Base-by-base conservation (phyloP, 2,888 invertebrate genomes). In the Acronicta leporina region DNA sequence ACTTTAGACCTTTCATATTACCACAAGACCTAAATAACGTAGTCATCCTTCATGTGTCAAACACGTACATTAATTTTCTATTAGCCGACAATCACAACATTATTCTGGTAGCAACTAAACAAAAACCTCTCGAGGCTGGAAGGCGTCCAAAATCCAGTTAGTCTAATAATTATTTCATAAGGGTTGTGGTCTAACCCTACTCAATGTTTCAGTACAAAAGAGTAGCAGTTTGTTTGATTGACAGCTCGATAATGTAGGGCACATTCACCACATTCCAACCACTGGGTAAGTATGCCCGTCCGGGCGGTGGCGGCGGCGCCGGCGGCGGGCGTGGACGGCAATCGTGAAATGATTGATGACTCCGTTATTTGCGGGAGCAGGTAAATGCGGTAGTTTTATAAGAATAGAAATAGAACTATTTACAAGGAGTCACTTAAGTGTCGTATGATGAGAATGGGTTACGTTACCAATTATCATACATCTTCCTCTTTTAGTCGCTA, bases 151-250 rank as follows among this genome's bases (percentile, higher is more conserved):
- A 73, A 60, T 69, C 40, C 46, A 68, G 67, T 59, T 48, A 11
- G 20, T 52, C 38, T 68, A 68, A 78, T 77, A 71, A 74, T 79
- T 73, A 79, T 74, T 76, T 78, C 61, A 74, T 54, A 63, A 67
- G 59, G 46, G 14, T 45, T 63, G 51, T 55, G 46, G 55, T 45
- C 43, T 56, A 60, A 71, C 80, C 71, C 77, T 71, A 68, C 75
- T 79, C 73, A 79, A 71, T 70, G 66, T 71, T 79, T 70, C 68
- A 63, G 52, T 65, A 77, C 65, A 70, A 77, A 70, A 69, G 68
- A 64, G 67, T 52, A 65, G 63, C 52, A 63, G 59, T 73, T 64
- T 61, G 40, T 47, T 57, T 79, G 75, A 79, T 70, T 67, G 77
- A 62, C 73, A 77, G 66, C 35, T 61, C 68, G 62, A 73, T 72